Percentiles rank a stretch among this genome's conserved stretches.
These are phyloP conservation scores for Apotomis betuletana DNA, from an alignment of 2,888 invertebrate genomes.

Conservation along the genomic window DNA sequence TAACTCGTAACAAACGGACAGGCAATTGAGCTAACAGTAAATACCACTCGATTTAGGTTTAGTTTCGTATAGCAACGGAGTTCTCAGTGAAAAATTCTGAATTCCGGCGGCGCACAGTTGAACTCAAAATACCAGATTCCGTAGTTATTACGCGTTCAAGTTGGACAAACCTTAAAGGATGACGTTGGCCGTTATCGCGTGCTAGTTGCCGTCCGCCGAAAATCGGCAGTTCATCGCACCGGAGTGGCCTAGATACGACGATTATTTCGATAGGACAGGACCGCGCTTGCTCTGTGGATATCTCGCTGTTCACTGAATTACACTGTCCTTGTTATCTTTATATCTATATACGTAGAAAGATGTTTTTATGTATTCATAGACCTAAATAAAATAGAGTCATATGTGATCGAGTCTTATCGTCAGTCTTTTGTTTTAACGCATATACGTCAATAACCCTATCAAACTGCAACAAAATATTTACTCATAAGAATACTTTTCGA, in stretches of 20 bases:
- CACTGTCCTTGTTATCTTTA: not conserved
- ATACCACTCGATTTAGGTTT: too few species aligned
- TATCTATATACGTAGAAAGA: not conserved
- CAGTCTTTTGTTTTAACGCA: too few species aligned
- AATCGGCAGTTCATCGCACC: conserved; percentile 69
- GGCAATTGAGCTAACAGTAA: too few species aligned
- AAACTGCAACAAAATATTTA: too few species aligned
- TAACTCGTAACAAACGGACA: too few species aligned
- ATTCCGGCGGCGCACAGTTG: not conserved
- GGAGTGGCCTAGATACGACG: conserved; percentile 68
- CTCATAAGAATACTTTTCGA: too few species aligned
- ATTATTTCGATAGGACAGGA: conserved; percentile 65
- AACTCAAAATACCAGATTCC: not conserved
- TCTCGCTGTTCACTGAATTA: not conserved
- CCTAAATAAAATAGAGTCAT: too few species aligned
- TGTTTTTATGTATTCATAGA: too few species aligned
- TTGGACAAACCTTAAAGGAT: conserved; percentile 20
- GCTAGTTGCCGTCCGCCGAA: conserved; percentile 51
- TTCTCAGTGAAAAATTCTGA: too few species aligned
- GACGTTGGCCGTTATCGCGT: conserved; percentile 42
- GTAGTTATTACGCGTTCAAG: not conserved
- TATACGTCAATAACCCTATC: too few species aligned
- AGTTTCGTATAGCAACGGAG: too few species aligned
- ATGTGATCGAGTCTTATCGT: too few species aligned
- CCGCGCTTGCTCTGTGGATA: not conserved